phyloP scores from a whole-genome alignment of 2,797 vertebrate species.

The Propithecus deckenii region DNA sequence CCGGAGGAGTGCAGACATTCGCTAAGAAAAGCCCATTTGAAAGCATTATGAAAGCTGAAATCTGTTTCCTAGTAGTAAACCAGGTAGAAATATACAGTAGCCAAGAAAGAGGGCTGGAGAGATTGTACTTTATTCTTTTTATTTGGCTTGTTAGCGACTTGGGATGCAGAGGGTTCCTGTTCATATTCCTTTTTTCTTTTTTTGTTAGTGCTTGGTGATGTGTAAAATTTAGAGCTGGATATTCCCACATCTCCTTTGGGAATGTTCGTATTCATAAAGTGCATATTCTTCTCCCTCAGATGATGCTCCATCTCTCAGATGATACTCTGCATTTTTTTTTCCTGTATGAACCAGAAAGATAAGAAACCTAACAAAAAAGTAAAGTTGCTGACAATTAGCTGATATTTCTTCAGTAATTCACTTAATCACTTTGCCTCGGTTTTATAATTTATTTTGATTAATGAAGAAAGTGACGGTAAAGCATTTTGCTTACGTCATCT shows the following conservation, averaged over 20 bases:
- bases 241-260: not conserved
- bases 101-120: not conserved
- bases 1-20: conserved; percentile 17
- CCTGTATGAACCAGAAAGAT: not conserved
- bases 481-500: conserved; percentile 54
- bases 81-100: not conserved
- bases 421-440: not conserved
- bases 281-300: not conserved
- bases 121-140: not conserved
- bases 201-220: not conserved
- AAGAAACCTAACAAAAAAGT: conserved; percentile 30
- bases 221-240: conserved; percentile 7
- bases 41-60: not conserved
- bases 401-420: not conserved
- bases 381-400: not conserved
- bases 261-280: not conserved
- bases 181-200: not conserved
- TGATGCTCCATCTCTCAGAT: not conserved
- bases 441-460: conserved; percentile 42
- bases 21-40: not conserved
- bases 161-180: not conserved
- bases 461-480: not conserved
- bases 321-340: not conserved
- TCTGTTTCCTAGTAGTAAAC: not conserved
- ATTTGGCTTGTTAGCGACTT: not conserved